Conservation (phyloP, 2,113 vertebrate species). For the Butorides virescens region DNA sequence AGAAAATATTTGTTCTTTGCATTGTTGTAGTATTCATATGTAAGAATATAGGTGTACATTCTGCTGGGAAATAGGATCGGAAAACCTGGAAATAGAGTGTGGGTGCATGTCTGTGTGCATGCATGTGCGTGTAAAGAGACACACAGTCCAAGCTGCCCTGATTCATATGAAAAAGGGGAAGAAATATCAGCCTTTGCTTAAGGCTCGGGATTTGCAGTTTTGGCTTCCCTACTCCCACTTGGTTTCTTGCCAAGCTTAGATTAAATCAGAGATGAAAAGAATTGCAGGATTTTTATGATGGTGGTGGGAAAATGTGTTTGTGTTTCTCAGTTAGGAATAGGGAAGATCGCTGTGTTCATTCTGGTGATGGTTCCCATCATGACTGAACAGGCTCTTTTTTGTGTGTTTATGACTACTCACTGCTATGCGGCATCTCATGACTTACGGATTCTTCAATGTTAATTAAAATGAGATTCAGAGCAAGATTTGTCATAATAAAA, state of each 20-base stretch:
- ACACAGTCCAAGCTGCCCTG: background rate
- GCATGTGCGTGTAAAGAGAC: fast-evolving
- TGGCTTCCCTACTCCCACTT: background rate
- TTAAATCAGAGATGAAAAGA: background rate
- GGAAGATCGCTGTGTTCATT: background rate
- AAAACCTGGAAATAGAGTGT: background rate
- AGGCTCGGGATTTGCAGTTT: background rate
- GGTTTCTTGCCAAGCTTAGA: background rate
- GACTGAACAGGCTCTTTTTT: background rate
- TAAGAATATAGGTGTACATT: background rate
- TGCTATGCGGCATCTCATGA: background rate
- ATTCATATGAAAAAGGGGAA: background rate
- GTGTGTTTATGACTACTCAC: background rate
- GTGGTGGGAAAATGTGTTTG: background rate
- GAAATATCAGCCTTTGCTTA: background rate
- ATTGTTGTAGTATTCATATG: background rate
- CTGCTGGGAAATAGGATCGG: background rate
- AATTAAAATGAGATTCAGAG: background rate
- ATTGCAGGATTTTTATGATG: background rate
- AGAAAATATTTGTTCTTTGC: background rate
- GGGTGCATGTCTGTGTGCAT: too few relatives aligned
- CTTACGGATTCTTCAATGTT: background rate
- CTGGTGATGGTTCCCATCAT: background rate
- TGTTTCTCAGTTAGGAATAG: background rate
- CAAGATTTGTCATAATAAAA: background rate